Evolutionary conservation across 2,113 vertebrate species (phyloP).

Genomic region (Cryptoleucopteryx plumbea): DNA sequence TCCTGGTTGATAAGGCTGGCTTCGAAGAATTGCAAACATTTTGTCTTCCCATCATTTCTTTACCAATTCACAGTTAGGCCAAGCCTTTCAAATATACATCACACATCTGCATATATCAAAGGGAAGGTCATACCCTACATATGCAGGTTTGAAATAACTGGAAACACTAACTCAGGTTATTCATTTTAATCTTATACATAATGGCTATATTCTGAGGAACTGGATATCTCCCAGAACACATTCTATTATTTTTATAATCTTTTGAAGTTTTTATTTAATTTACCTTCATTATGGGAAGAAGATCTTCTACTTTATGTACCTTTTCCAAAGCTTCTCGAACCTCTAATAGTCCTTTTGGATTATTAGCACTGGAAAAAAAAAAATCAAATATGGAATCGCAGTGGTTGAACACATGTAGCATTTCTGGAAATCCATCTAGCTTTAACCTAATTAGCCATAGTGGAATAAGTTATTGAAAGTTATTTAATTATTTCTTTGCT

Average conservation of each 20-base stretch:
- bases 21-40: neutral
- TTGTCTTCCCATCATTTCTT: neutral
- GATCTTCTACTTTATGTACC: slow-evolving; percentile 94
- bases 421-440: neutral
- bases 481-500: neutral
- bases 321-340: slow-evolving; percentile 93
- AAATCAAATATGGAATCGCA: neutral
- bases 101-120: neutral
- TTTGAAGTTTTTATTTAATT: neutral
- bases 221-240: fast-evolving
- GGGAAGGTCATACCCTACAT: neutral
- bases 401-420: neutral
- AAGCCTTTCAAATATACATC: neutral
- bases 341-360: slow-evolving; percentile 88
- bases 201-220: neutral
- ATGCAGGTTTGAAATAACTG: neutral
- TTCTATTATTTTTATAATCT: neutral
- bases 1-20: fast-evolving
- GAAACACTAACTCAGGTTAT: neutral
- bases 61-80: neutral
- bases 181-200: neutral
- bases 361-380: slow-evolving; percentile 80
- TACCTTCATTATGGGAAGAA: slow-evolving; percentile 99
- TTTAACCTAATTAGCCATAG: neutral
- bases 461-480: neutral